These are phyloP conservation scores for Leucopsar rothschildi DNA, from an alignment of 2,113 vertebrate genomes.

Conservation along the genomic window DNA sequence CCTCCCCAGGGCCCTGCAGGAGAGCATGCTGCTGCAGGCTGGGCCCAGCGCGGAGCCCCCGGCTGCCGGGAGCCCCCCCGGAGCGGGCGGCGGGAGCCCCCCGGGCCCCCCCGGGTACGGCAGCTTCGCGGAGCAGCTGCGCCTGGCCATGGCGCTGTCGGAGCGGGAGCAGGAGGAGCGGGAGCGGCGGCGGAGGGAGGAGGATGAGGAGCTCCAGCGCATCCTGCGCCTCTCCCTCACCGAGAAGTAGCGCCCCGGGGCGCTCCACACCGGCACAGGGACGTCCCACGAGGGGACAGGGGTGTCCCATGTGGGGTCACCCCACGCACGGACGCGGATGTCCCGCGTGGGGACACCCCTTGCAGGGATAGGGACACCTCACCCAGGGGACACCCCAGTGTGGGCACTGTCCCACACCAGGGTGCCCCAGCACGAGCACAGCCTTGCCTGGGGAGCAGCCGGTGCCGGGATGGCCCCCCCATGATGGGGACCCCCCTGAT, in stretches of 20 bases:
- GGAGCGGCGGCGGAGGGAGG: slow-evolving; percentile 74
- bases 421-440: not conserved
- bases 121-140: slow-evolving; percentile 88
- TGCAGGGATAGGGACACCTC: not conserved
- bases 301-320: not conserved
- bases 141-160: slow-evolving; percentile 89
- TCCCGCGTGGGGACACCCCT: not conserved
- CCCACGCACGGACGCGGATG: not conserved
- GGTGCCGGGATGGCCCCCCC: not conserved
- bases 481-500: not conserved
- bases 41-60: not conserved
- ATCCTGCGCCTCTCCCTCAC: slow-evolving; percentile 91
- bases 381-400: accelerated
- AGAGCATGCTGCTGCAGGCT: slow-evolving; percentile 80
- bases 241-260: slow-evolving; percentile 77
- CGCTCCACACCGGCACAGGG: accelerated
- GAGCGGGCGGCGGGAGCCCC: not conserved
- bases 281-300: accelerated
- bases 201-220: slow-evolving; percentile 88
- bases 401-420: accelerated
- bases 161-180: slow-evolving; percentile 86
- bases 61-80: not conserved
- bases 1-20: slow-evolving; percentile 84
- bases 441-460: not conserved
- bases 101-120: slow-evolving; percentile 42